These are phyloP conservation scores for Eulemur mongoz DNA, from an alignment of 2,797 vertebrate species.

Conservation along the genomic window DNA sequence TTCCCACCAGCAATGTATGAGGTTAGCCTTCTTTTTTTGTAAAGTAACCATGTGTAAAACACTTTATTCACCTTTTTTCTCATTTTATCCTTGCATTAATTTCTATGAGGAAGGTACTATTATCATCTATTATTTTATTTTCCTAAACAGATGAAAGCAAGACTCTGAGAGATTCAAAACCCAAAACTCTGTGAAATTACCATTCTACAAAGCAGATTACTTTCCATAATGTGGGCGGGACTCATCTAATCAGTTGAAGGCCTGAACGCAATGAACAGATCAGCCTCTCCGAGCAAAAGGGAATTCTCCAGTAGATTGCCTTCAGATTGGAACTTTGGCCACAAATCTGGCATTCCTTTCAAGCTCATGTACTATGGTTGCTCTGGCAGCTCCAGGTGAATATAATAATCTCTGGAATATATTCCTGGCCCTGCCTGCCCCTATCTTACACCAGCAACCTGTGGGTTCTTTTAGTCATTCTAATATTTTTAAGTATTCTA, in stretches of 20 bases:
- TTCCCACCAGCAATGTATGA: background rate
- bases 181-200: background rate
- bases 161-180: background rate
- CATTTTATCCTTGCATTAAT: background rate
- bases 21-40: background rate
- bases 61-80: constrained; percentile 7
- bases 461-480: background rate
- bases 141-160: background rate
- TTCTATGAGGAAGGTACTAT: background rate
- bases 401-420: background rate
- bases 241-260: too few relatives aligned
- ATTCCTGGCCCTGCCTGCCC: background rate
- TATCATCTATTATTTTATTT: background rate
- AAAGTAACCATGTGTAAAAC: background rate
- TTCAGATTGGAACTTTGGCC: background rate
- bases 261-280: too few relatives aligned
- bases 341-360: background rate
- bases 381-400: background rate
- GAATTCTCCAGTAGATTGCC: background rate
- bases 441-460: background rate
- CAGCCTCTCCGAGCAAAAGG: background rate
- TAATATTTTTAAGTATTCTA: constrained; percentile 2
- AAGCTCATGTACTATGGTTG: background rate
- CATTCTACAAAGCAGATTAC: too few relatives aligned
- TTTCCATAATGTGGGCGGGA: too few relatives aligned